These are phyloP conservation scores for Spodoptera picta DNA, from an alignment of 2,888 invertebrate species.

Conservation along the genomic window DNA sequence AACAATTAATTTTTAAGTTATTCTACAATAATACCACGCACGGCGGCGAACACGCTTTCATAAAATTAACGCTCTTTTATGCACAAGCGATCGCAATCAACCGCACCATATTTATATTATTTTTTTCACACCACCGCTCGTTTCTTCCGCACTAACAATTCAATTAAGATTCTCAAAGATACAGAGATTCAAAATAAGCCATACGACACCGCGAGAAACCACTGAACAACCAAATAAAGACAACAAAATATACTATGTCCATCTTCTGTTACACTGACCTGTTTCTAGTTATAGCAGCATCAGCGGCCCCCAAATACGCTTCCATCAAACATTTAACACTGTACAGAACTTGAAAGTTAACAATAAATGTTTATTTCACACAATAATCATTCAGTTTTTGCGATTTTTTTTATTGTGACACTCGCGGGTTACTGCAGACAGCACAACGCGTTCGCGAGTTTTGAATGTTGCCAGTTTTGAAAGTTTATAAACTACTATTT, in stretches of 20 bases:
- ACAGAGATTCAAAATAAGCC: conserved; percentile 62
- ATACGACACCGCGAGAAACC: conserved; percentile 74
- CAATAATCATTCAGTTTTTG: conserved; percentile 79
- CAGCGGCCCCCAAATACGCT: conserved; percentile 62
- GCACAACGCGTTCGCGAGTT: conserved; percentile 66
- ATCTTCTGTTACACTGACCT: conserved; percentile 73
- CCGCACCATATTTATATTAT: conserved; percentile 8
- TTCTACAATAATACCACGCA: not conserved
- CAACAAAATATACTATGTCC: conserved; percentile 74
- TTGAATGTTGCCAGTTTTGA: conserved; percentile 52
- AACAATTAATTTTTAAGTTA: conserved; percentile 42
- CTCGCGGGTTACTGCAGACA: conserved; percentile 69
- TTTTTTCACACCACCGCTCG: conserved; percentile 8
- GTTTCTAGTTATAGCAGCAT: conserved; percentile 65
- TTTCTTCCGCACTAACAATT: conserved; percentile 2
- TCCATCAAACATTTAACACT: conserved; percentile 74
- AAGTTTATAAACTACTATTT: conserved; percentile 22
- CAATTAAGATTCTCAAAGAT: conserved; percentile 28
- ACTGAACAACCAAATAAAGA: conserved; percentile 83
- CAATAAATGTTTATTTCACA: conserved; percentile 79
- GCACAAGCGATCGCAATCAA: not conserved
- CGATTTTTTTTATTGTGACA: conserved; percentile 78
- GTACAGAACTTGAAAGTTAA: conserved; percentile 72
- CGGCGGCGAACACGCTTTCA: conserved; percentile 36
- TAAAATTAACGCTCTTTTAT: conserved; percentile 23